phyloP scores from a whole-genome alignment of 2,797 vertebrate species.

The Sebastes trivittatus region DNA sequence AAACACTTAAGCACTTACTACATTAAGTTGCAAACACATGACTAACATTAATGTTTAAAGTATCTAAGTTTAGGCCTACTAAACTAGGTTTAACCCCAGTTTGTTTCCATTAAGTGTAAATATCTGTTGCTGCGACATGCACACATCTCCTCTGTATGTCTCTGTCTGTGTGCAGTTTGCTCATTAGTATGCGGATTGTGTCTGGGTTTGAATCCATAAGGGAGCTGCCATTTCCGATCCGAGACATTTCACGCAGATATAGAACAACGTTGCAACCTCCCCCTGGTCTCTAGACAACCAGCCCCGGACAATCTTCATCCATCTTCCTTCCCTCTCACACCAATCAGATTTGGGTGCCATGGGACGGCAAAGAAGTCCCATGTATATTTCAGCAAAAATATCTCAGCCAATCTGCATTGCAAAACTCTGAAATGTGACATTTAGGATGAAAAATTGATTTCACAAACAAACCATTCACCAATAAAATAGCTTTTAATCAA shows the following conservation, averaged over 20 bases:
- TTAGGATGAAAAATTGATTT: slow-evolving; percentile 65
- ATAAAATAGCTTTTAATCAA: slow-evolving; percentile 67
- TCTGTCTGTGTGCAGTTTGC: slow-evolving; percentile 21
- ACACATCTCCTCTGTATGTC: neutral
- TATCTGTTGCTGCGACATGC: neutral
- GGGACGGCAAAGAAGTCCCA: slow-evolving; percentile 62
- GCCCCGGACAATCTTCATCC: slow-evolving; percentile 69
- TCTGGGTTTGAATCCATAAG: slow-evolving; percentile 61
- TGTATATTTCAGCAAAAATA: slow-evolving; percentile 70
- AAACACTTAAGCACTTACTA: neutral
- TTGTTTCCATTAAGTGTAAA: neutral
- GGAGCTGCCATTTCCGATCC: slow-evolving; percentile 74
- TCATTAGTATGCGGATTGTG: slow-evolving; percentile 58
- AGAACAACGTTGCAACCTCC: slow-evolving; percentile 61
- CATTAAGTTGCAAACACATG: neutral
- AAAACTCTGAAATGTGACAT: slow-evolving; percentile 66
- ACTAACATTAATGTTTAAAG: neutral
- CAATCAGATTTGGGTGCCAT: slow-evolving; percentile 60
- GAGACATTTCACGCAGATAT: slow-evolving; percentile 65
- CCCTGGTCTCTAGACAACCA: slow-evolving; percentile 65
- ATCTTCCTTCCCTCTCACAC: slow-evolving; percentile 62
- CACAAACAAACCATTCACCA: slow-evolving; percentile 55
- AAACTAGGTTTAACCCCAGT: neutral
- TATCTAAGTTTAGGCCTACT: neutral
- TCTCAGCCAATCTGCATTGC: slow-evolving; percentile 59